A percentile compares a stretch with the other conserved stretches of the same genome.
Conservation (phyloP, 2,797 vertebrate genomes). For the Malacoraja senta region DNA sequence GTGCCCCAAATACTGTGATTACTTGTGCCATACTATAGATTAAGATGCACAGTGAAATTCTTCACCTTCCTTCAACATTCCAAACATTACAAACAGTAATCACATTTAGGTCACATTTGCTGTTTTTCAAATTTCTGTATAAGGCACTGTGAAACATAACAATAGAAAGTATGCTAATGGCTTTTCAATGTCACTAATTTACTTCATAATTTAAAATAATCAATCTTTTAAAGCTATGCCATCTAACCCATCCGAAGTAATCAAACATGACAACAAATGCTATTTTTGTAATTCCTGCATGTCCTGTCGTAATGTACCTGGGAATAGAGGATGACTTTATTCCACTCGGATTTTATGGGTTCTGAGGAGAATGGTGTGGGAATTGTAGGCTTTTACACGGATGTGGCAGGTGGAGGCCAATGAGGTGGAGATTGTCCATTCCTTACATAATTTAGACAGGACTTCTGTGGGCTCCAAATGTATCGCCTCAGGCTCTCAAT, state of each 20-base stretch:
- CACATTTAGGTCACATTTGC: not conserved
- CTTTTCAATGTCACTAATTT: not conserved
- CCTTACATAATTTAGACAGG: no score
- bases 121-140: not conserved
- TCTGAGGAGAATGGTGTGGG: no score
- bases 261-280: not conserved
- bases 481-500: no score
- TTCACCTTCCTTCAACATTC: not conserved
- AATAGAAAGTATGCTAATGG: not conserved
- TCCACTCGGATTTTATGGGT: no score
- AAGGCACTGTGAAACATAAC: not conserved
- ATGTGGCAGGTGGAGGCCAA: no score
- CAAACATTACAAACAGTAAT: not conserved
- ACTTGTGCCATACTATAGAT: not conserved
- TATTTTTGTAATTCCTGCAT: not conserved
- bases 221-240: not conserved
- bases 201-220: conserved; percentile 9
- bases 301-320: not conserved
- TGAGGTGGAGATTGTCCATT: no score
- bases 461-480: no score
- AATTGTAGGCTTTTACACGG: no score
- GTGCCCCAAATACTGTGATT: not conserved
- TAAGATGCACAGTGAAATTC: not conserved
- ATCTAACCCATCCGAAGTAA: not conserved
- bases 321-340: no score